Evolutionary conservation across 2,797 vertebrate species (phyloP).

Genomic region (Ispidina lecontei): DNA sequence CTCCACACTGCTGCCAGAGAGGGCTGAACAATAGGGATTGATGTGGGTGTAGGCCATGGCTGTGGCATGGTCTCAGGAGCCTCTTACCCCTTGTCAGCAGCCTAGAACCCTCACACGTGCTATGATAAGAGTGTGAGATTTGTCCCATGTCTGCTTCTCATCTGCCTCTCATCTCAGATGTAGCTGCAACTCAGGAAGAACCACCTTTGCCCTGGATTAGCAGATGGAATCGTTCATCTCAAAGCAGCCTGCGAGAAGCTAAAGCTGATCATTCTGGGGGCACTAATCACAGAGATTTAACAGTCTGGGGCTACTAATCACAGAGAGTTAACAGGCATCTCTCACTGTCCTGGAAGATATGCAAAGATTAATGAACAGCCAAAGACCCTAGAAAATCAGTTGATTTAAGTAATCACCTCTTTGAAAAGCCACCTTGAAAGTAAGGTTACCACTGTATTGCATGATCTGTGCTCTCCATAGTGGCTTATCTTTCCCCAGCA

Average conservation of each 20-base stretch:
- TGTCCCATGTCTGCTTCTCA: background rate
- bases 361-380: background rate
- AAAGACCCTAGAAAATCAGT: background rate
- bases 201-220: background rate
- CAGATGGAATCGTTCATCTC: background rate
- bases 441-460: background rate
- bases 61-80: rapidly evolving
- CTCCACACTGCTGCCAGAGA: rapidly evolving
- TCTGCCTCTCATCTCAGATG: background rate
- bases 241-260: background rate
- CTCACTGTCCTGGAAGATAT: background rate
- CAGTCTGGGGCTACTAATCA: background rate
- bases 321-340: background rate
- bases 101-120: background rate
- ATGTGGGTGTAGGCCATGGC: background rate
- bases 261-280: background rate
- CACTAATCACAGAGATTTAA: background rate
- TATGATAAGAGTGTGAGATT: background rate
- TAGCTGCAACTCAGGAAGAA: background rate
- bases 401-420: background rate
- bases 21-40: rapidly evolving
- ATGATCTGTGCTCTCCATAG: background rate
- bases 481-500: background rate
- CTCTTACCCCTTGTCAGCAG: background rate
- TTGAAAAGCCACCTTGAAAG: background rate